Evolutionary conservation across 1,140 invertebrate species (phyloP).

Genomic region (Rhopalosiphum maidis): DNA sequence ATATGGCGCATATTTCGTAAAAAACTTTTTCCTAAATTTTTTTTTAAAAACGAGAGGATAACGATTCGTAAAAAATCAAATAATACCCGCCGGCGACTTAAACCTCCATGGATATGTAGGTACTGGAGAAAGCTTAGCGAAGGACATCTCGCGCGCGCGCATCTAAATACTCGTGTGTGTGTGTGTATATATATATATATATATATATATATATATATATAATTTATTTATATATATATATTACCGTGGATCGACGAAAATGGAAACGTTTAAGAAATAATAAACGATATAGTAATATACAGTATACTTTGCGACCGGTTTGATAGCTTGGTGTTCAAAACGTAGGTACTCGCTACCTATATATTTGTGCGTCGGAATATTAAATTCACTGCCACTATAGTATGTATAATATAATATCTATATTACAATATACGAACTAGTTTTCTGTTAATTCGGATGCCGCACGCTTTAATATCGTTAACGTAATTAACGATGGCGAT

Average conservation of each 20-base stretch:
- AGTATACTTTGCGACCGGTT: not conserved
- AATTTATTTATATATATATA: not conserved
- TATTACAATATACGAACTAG: not conserved
- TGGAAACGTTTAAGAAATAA: slow-evolving; percentile 8
- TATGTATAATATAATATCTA: too few relatives aligned
- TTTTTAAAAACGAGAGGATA: not conserved
- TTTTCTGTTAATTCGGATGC: not conserved
- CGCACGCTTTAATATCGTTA: not conserved
- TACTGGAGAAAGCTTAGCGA: not conserved
- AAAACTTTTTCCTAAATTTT: too few relatives aligned
- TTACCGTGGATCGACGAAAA: not conserved
- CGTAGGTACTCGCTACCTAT: not conserved
- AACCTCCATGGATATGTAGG: not conserved
- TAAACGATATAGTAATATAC: not conserved
- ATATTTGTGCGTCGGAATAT: not conserved
- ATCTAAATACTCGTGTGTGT: not conserved
- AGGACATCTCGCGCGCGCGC: not conserved
- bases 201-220: not conserved
- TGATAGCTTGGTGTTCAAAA: too few relatives aligned
- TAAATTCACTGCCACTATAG: not conserved
- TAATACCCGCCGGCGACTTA: not conserved
- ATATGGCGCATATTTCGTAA: too few relatives aligned
- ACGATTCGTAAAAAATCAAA: slow-evolving; percentile 1
- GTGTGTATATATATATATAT: too few relatives aligned
- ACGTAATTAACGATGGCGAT: not conserved